phyloP scores from a whole-genome alignment of 1,140 invertebrate genomes.

The Goniozus legneri region DNA sequence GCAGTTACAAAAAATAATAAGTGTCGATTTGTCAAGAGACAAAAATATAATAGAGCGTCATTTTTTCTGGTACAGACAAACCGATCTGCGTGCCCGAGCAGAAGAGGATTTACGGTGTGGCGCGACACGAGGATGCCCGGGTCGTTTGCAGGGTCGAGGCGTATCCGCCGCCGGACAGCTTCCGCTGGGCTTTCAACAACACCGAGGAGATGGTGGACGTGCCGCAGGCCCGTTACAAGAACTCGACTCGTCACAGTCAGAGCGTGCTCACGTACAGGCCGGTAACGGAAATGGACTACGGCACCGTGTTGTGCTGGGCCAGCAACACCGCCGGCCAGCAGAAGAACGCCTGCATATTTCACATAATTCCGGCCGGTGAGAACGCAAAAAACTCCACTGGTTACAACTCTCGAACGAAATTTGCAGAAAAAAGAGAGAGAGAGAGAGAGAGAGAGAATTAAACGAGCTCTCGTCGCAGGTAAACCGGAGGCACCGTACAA shows the following conservation, averaged over 20 bases:
- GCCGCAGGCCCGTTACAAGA: conserved; percentile 60
- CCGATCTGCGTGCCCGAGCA: conserved; percentile 77
- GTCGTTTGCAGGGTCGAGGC: conserved; percentile 83
- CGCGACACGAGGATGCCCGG: conserved; percentile 74
- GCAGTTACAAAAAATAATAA: not conserved
- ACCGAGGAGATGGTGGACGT: conserved; percentile 77
- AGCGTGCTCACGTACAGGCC: conserved; percentile 78
- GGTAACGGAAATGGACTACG: conserved; percentile 72
- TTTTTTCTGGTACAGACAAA: conserved; percentile 72
- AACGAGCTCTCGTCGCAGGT: conserved; percentile 54
- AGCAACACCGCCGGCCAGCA: conserved; percentile 68
- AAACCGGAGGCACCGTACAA: conserved; percentile 78
- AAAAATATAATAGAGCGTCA: too few species aligned
- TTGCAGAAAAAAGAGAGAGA: not conserved
- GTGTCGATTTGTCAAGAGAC: not conserved
- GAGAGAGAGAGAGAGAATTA: not conserved
- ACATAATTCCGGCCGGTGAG: conserved; percentile 66
- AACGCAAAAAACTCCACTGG: conserved; percentile 2
- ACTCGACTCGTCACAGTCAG: conserved; percentile 59
- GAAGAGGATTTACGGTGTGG: conserved; percentile 80
- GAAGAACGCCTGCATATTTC: conserved; percentile 65
- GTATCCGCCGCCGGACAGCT: conserved; percentile 76
- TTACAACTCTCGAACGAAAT: not conserved
- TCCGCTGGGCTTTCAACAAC: conserved; percentile 89
- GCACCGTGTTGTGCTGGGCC: conserved; percentile 65